Conservation (phyloP, 2,797 vertebrate species). For the Tenualosa ilisha region DNA sequence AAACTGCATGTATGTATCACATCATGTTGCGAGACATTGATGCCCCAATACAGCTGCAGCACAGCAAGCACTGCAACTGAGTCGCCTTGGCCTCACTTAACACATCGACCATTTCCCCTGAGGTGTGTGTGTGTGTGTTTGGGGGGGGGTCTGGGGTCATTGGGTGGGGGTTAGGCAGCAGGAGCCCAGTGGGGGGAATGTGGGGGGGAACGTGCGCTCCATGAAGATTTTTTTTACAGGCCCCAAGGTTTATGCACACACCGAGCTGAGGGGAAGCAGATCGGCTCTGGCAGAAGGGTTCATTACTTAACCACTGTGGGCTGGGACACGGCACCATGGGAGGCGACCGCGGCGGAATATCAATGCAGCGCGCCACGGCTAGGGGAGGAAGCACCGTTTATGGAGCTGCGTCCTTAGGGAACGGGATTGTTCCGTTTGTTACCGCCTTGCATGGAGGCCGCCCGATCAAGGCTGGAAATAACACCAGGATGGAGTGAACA, state of each 20-base stretch:
- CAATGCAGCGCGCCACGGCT: slow-evolving; percentile 43
- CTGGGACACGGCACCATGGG: slow-evolving; percentile 42
- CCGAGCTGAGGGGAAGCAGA: slow-evolving; percentile 40
- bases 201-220: slow-evolving; percentile 14
- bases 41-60: neutral
- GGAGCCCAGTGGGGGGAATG: neutral
- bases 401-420: slow-evolving; percentile 39
- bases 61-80: neutral
- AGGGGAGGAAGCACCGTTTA: slow-evolving; percentile 53
- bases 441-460: neutral
- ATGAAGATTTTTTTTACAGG: slow-evolving; percentile 39
- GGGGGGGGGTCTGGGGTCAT: neutral
- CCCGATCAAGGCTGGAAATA: neutral
- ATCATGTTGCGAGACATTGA: neutral
- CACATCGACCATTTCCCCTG: slow-evolving; percentile 27
- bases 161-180: neutral
- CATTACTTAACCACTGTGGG: slow-evolving; percentile 55
- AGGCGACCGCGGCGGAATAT: slow-evolving; percentile 55
- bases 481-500: neutral
- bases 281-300: slow-evolving; percentile 49
- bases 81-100: slow-evolving; percentile 43
- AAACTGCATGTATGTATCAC: neutral
- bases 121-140: neutral
- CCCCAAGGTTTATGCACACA: slow-evolving; percentile 2
- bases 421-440: slow-evolving; percentile 45